Conservation (phyloP, 2,888 invertebrate species). For the Timema cristinae region DNA sequence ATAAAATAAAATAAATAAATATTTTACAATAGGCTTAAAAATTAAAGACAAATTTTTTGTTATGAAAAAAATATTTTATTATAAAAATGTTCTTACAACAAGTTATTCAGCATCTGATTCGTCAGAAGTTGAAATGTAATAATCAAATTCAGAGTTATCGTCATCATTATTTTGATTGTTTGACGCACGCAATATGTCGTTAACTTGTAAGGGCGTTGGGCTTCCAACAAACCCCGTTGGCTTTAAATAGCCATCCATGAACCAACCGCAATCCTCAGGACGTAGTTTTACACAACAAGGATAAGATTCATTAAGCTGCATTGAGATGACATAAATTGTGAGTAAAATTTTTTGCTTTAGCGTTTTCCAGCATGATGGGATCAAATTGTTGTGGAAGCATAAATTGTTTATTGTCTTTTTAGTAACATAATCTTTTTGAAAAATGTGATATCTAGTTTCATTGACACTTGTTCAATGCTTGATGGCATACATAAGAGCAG, state of each 20-base stretch:
- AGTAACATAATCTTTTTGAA: background rate
- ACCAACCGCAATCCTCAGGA: slow-evolving; percentile 12
- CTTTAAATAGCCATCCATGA: slow-evolving; percentile 17
- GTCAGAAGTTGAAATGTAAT: background rate
- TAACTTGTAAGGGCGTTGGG: too few species aligned
- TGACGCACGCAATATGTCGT: too few species aligned
- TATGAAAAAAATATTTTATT: background rate
- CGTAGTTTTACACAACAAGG: slow-evolving; percentile 19
- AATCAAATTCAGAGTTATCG: too few species aligned
- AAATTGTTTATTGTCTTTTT: slow-evolving; percentile 14
- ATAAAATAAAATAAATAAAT: background rate
- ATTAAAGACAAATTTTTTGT: background rate
- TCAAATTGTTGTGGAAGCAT: slow-evolving; percentile 24
- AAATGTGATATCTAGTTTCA: slow-evolving; percentile 37
- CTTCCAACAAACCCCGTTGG: too few species aligned
- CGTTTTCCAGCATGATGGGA: slow-evolving; percentile 27
- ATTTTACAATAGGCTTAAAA: background rate
- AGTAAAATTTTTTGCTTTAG: slow-evolving; percentile 34
- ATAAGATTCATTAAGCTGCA: slow-evolving; percentile 37
- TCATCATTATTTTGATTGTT: too few species aligned
- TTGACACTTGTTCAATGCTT: slow-evolving; percentile 37
- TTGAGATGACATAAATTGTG: slow-evolving; percentile 37
- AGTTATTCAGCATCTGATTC: background rate
- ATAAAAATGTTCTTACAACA: background rate
- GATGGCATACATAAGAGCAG: slow-evolving; percentile 38